These are phyloP conservation scores for Diachasma alloeum DNA, from an alignment of 1,140 invertebrate species.

Conservation along the genomic window DNA sequence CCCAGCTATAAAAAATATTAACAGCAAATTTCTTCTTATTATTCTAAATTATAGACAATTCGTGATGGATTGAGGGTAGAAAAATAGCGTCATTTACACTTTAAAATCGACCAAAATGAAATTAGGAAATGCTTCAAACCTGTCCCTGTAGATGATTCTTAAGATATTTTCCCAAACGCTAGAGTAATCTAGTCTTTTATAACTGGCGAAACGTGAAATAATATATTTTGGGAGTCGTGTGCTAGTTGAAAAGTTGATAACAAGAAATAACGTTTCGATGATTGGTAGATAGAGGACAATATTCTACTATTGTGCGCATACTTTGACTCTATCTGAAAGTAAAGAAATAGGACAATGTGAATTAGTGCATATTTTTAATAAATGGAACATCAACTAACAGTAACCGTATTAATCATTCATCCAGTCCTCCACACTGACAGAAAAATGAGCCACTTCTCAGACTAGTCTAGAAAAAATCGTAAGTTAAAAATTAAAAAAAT, in stretches of 20 bases:
- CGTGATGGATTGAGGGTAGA: not conserved
- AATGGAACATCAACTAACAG: conserved; percentile 56
- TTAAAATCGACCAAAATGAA: conserved; percentile 27
- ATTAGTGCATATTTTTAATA: conserved; percentile 65
- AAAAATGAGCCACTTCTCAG: not conserved
- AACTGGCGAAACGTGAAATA: conserved; percentile 40
- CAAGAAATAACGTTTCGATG: conserved; percentile 40
- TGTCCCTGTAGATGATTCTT: conserved; percentile 9
- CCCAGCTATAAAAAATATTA: not conserved
- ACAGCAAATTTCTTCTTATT: not conserved
- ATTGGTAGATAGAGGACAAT: conserved; percentile 52
- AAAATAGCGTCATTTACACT: not conserved
- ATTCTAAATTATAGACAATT: not conserved
- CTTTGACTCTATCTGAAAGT: conserved; percentile 56
- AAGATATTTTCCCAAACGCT: conserved; percentile 33
- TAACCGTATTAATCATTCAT: conserved; percentile 3
- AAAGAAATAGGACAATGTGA: conserved; percentile 56
- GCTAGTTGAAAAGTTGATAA: conserved; percentile 31
- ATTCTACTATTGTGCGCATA: conserved; percentile 48
- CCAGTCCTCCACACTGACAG: not conserved
- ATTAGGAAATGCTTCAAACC: not conserved
- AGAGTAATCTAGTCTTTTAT: conserved; percentile 51
- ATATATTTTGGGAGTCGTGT: conserved; percentile 59
- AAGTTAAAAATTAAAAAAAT: not conserved
- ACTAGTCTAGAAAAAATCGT: not conserved